Base-by-base conservation (phyloP, 2,888 invertebrate species). In the Nymphalis polychloros region DNA sequence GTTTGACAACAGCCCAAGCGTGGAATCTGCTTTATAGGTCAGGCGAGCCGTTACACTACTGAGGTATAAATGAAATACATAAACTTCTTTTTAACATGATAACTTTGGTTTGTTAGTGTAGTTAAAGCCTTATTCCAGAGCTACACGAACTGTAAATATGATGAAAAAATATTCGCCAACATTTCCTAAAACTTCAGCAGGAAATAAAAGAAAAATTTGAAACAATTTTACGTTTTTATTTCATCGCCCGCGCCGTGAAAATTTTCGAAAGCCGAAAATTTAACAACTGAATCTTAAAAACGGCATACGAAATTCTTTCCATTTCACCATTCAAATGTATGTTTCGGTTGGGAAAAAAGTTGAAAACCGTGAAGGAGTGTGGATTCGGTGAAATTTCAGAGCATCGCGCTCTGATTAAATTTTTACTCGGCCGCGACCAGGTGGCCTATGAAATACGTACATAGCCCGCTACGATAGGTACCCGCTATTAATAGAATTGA, bases 401-500 rank as follows among this genome's bases (percentile, higher is more conserved):
- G 76, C 71, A 75, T 71, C 67, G 72, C 69, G 73, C 74, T 68
- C 78, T 78, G 78, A 79, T 79, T 79, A 79, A 79, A 79, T 78
- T 79, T 78, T 75, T 77, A 79, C 74, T 68, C 72, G 73, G 71
- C 70, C 72, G 69, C 69, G 69, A 59, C 52, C 73, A 73, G 72
- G 70, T 72, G 66, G 62, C 59, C 55, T 68, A 68, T 71, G 68
- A 64, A 57, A 23, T 59, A 41, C 55, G 73, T 69, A 64, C 72
- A 72, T 59, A 68, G 55, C 35, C 20, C 35, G 50, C 47, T 23
- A 50, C 61, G 13, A 41, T 13, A 31, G 6, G 2, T 41, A 41
- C 41, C 13, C 2, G 41, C 10, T 13, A 13, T 13, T 4, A 13
- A 41, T 13, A 41, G 13, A 13, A 41, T 41, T 41, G 4, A 10